These are phyloP conservation scores for Ophiothrix spiculata DNA, from an alignment of 35 echinoderm and acorn worm species.

Conservation along the genomic window DNA sequence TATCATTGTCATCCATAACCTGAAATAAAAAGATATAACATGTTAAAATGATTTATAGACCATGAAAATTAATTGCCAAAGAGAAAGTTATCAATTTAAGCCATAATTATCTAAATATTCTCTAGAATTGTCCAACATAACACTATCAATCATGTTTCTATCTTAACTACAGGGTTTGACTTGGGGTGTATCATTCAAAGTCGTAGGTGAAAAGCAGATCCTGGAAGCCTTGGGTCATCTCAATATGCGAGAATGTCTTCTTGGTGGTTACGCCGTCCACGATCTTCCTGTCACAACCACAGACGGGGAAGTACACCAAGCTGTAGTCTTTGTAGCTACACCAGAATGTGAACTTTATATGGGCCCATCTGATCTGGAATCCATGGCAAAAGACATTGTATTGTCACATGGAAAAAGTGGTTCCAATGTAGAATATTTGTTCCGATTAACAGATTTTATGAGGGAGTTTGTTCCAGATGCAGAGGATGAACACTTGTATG, in stretches of 20 bases:
- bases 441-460: slow-evolving; percentile 70
- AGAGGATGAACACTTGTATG: slow-evolving; percentile 60
- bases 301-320: slow-evolving; percentile 17
- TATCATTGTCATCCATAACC: too few relatives aligned
- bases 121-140: not conserved
- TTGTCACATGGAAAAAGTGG: slow-evolving; percentile 45
- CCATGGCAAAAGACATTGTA: slow-evolving; percentile 50
- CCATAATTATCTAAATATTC: not conserved
- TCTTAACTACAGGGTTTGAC: slow-evolving; percentile 55
- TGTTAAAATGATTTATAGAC: not conserved
- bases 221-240: slow-evolving; percentile 58
- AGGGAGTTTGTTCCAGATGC: slow-evolving; percentile 57
- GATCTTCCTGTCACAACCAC: slow-evolving; percentile 29
- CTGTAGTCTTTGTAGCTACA: slow-evolving; percentile 57
- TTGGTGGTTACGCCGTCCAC: slow-evolving; percentile 59
- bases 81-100: too few relatives aligned
- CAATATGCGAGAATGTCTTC: slow-evolving; percentile 53
- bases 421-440: slow-evolving; percentile 69
- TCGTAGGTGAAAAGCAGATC: slow-evolving; percentile 72
- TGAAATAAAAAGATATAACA: too few relatives aligned
- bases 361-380: slow-evolving; percentile 41
- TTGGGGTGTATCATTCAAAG: slow-evolving; percentile 77
- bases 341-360: slow-evolving; percentile 54
- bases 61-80: not conserved
- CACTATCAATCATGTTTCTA: not conserved